Percentiles rank a stretch among this genome's conserved stretches.
These are phyloP conservation scores for Pandion haliaetus DNA, from an alignment of 2,113 vertebrate genomes.

Conservation along the genomic window DNA sequence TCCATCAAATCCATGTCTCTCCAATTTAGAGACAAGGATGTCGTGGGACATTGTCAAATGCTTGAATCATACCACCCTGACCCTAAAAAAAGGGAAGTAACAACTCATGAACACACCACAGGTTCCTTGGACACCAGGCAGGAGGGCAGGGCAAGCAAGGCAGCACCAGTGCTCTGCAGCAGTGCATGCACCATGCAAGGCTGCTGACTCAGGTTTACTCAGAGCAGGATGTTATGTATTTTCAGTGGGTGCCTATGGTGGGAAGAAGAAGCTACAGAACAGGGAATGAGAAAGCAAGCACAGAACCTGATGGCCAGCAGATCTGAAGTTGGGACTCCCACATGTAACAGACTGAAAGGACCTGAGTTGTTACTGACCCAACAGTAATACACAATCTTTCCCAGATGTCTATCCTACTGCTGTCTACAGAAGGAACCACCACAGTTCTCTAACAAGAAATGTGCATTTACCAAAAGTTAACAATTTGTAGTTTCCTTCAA, in stretches of 20 bases:
- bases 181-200: fast-evolving
- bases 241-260: too few relatives aligned
- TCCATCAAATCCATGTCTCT: too few relatives aligned
- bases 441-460: background rate
- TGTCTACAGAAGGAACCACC: background rate
- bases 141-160: background rate
- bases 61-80: background rate
- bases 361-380: fast-evolving
- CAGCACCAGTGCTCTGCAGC: background rate
- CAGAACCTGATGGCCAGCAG: background rate
- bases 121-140: background rate
- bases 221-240: fast-evolving
- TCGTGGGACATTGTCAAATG: too few relatives aligned
- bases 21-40: too few relatives aligned
- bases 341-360: background rate
- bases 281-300: background rate
- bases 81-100: background rate
- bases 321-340: background rate
- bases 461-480: background rate
- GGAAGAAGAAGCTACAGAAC: background rate
- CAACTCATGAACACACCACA: background rate
- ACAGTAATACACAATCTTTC: fast-evolving
- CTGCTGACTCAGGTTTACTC: background rate
- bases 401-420: background rate
- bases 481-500: background rate